Evolutionary conservation across 2,888 invertebrate species (phyloP), one percentile per base, ranked within the genome.

Genomic region (Microdon myrmicae): DNA sequence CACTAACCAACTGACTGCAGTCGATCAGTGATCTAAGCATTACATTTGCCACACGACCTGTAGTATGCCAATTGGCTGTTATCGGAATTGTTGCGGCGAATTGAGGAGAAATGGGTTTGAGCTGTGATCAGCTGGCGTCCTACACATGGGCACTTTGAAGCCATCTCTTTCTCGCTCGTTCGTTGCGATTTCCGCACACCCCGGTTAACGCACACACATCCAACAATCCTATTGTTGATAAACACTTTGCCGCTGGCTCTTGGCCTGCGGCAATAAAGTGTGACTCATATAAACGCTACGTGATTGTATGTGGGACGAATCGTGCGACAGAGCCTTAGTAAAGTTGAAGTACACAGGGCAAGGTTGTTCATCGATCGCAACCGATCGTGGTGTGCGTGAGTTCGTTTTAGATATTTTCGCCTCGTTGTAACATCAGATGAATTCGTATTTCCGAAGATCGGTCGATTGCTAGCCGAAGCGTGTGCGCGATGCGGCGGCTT

Each of bases 301-400:
- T 64, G 58, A 64, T 47, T 53, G 37, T 58, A 32, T 47, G 47
- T 28, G n/a, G 49, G 44, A 35, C 28, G 22, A 13, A n/a, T n/a
- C 31, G 44, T 38, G 32, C 25, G 9, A 47, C 25, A 51, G 23
- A 29, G 51, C 56, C 49, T n/a, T 51, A 29, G 35, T 16, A 28
- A 53, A 64, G 58, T 58, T 47, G 58, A 64, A 53, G 51, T 58
- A 64, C 64, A 64, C 51, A 58, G 64, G 64, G 64, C 64, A 64
- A 64, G 64, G 64, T 64, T 64, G 64, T 64, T 45, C 37, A 31
- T 41, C 41, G 34, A 51, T 38, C 38, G 23, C 17, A 20, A 28
- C 20, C 34, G 48, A 47, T 64, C 58, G 58, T 58, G 64, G 56
- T 58, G 64, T 64, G 64, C 51, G 64, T 58, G 64, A 53, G 37